Evolutionary conservation across 1,140 invertebrate species (phyloP), one percentile per base, ranked within the genome.

Genomic region (Drosophila obscura): DNA sequence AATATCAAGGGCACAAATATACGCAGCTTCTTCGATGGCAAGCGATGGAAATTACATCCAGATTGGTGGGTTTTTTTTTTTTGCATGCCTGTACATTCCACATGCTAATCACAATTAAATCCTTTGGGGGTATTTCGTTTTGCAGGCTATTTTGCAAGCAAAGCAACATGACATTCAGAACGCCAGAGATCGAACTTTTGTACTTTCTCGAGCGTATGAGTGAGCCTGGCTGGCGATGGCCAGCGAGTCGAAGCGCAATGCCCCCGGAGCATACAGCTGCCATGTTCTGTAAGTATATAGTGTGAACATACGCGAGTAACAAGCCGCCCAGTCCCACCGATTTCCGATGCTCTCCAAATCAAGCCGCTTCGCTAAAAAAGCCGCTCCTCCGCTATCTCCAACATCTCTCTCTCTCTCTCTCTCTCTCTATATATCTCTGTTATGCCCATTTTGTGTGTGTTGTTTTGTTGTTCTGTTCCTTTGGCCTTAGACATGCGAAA

Each of bases 11-110:
- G 93, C 91, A 94, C 93, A 92, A 94, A 93, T 80, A 92, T 95
- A 76, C 92, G 94, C 92, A 93, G 95, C 88, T 95, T 94, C 91
- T 96, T 96, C 91, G 93, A 93, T 77, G 94, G 94, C 68, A 93
- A 93, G 61, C 95, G 96, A 82, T 98, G 97, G 97, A 96, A 94
- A 91, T 95, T 98, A 41, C 97, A 98, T 93, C 97, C 97, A 48
- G 95, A 97, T 80, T 98, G 97, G 97, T 96, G 90, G 92, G 73
- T n/a, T 11, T 8, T 11, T 11, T 8, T 11, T 16, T 19, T 19
- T 19, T 1, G 19, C 2, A 7, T 31, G 19, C 13, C n/a, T n/a
- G 45, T 53, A 24, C 7, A 52, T 56, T 4, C 15, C 31, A 48
- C 9, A 24, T 8, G 3, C 3, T 8, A 9, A 9, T 0, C 3